These are phyloP conservation scores for Bolborhynchus lineola DNA, from an alignment of 2,113 vertebrate species.

Conservation along the genomic window DNA sequence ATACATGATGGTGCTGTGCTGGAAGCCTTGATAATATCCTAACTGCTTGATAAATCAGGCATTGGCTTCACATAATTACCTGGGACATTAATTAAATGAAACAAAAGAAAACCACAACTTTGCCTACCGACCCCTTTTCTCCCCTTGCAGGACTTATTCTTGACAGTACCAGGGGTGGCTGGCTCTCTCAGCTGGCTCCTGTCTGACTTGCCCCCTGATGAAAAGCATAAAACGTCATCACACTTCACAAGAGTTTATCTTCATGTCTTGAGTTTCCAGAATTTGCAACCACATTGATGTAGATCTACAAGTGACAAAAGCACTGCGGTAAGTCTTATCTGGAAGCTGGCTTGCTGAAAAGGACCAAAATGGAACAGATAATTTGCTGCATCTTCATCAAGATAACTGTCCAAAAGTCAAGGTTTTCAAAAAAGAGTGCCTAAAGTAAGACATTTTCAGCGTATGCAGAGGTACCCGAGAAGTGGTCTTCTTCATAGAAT, in stretches of 20 bases:
- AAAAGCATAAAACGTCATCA: neutral
- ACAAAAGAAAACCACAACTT: neutral
- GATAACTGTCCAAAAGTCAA: rapidly evolving
- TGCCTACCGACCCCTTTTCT: neutral
- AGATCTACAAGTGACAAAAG: neutral
- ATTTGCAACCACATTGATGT: neutral
- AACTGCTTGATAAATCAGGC: neutral
- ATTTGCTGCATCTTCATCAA: neutral
- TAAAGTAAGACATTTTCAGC: neutral
- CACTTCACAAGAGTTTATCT: neutral
- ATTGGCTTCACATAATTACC: conserved; percentile 12
- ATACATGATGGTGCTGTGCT: neutral
- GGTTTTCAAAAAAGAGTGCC: neutral
- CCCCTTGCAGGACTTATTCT: neutral
- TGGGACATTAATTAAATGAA: conserved; percentile 1
- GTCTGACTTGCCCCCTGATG: neutral
- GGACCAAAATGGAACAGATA: neutral
- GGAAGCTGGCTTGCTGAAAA: neutral
- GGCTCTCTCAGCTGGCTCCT: neutral
- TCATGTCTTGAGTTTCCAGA: neutral
- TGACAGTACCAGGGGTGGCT: neutral
- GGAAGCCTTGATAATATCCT: conserved; percentile 48
- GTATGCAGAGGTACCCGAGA: neutral
- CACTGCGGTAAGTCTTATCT: conserved; percentile 5
- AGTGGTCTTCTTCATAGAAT: neutral